Conservation (phyloP, 53 echinoderm and acorn worm genomes). For the Stichopus horrens region DNA sequence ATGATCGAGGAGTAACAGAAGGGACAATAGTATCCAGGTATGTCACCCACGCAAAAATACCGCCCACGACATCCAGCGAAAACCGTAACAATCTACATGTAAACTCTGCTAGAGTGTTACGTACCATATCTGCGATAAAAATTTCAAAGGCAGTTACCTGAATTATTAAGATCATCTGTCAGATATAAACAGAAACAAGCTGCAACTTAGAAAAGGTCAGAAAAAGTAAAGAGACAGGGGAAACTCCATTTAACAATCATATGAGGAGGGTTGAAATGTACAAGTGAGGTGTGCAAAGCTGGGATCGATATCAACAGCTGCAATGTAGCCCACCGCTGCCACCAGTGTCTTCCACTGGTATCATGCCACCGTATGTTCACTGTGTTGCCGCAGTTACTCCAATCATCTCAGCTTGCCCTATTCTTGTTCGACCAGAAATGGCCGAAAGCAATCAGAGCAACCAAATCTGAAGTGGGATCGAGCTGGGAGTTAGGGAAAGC, state of each 20-base stretch:
- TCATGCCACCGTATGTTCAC: no score
- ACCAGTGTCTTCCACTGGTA: no score
- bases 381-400: no score
- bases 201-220: slow-evolving; percentile 12
- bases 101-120: slow-evolving; percentile 33
- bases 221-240: neutral
- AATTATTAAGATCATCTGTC: slow-evolving; percentile 35
- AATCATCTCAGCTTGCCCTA: no score
- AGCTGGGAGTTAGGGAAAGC: no score
- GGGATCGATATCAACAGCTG: no score
- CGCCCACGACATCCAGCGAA: slow-evolving; percentile 22
- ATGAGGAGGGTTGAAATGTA: neutral
- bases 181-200: neutral
- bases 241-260: neutral
- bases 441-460: no score
- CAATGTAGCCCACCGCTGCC: no score
- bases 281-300: neutral
- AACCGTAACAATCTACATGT: slow-evolving; percentile 24
- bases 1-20: neutral
- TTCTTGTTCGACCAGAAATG: no score
- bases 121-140: slow-evolving; percentile 30
- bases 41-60: slow-evolving; percentile 34
- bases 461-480: no score
- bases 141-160: slow-evolving; percentile 31
- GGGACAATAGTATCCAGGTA: slow-evolving; percentile 42